Percentiles rank a stretch among this genome's conserved stretches.
phyloP scores from a whole-genome alignment of 1,140 invertebrate species.

The Sipha flava region DNA sequence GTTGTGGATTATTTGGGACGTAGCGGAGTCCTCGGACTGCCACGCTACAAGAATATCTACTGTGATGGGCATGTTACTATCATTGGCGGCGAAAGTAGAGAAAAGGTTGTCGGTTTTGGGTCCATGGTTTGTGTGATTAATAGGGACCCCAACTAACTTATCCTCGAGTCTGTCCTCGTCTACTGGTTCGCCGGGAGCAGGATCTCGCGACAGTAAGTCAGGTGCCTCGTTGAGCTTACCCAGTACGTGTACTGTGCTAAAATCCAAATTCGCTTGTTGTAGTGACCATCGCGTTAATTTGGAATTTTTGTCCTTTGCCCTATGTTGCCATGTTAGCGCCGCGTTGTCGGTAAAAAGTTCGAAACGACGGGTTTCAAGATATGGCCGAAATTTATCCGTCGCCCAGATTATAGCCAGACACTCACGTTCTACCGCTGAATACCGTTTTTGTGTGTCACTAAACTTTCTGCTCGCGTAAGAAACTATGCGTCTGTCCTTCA shows the following conservation, averaged over 20 bases:
- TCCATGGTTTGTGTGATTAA: background rate
- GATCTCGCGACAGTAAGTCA: no score
- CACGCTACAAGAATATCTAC: background rate
- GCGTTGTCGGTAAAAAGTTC: background rate
- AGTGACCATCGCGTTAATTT: background rate
- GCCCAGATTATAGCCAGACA: no score
- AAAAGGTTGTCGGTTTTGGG: background rate
- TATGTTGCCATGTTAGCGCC: background rate
- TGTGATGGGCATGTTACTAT: background rate
- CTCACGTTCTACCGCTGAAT: no score
- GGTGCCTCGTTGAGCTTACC: background rate
- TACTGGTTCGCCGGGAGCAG: background rate
- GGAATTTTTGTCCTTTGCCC: background rate
- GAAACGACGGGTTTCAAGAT: background rate
- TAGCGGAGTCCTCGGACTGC: background rate
- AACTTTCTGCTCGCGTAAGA: no score
- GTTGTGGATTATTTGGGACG: background rate
- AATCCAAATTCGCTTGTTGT: background rate
- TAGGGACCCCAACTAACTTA: background rate
- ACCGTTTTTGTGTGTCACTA: no score
- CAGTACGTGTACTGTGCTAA: background rate
- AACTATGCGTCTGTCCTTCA: no score
- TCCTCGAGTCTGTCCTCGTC: background rate
- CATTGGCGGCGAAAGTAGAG: background rate
- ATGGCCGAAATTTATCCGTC: background rate